These are phyloP conservation scores for Papilio gigon DNA, from an alignment of 2,888 invertebrate species.

Conservation along the genomic window DNA sequence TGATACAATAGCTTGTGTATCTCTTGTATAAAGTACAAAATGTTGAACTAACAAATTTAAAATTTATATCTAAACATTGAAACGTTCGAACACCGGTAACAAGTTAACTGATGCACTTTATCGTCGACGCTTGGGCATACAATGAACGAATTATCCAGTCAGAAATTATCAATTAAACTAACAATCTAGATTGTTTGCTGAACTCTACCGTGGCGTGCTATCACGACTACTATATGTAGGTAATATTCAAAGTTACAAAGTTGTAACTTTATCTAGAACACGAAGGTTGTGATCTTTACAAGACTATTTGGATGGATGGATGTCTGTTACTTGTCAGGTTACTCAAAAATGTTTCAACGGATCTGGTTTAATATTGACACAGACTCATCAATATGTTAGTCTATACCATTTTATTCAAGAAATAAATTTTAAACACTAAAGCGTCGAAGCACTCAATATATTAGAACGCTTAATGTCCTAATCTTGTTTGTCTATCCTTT, in stretches of 20 bases:
- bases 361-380: too few relatives aligned
- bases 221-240: neutral
- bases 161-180: constrained; percentile 34
- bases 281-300: too few relatives aligned
- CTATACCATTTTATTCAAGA: neutral
- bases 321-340: too few relatives aligned
- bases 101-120: neutral
- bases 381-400: neutral
- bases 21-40: too few relatives aligned
- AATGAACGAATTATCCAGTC: constrained; percentile 29
- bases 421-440: constrained; percentile 1
- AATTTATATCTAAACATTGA: neutral
- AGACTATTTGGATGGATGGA: too few relatives aligned
- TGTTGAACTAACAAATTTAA: too few relatives aligned
- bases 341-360: too few relatives aligned
- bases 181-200: constrained; percentile 32
- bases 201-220: constrained; percentile 23
- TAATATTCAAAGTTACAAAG: neutral
- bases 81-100: neutral
- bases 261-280: neutral
- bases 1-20: too few relatives aligned
- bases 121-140: neutral
- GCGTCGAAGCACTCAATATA: neutral
- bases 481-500: constrained; percentile 16
- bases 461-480: constrained; percentile 18